These are phyloP conservation scores for Nibea coibor DNA, from an alignment of 2,113 vertebrate genomes.

Conservation along the genomic window DNA sequence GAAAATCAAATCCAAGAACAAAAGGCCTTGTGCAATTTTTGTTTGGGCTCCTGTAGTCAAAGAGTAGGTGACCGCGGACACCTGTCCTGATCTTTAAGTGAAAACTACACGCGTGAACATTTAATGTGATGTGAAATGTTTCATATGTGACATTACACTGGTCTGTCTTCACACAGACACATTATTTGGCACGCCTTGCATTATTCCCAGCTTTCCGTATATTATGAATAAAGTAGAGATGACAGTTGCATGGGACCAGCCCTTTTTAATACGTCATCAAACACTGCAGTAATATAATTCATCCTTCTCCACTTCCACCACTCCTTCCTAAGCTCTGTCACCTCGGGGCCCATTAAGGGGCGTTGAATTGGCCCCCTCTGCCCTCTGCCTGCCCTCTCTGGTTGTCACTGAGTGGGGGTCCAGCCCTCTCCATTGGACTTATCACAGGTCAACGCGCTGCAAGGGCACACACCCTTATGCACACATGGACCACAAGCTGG, in stretches of 20 bases:
- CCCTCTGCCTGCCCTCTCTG: conserved; percentile 90
- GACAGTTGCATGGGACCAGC: conserved; percentile 28
- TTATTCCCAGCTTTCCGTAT: not conserved
- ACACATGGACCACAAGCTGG: conserved; percentile 51
- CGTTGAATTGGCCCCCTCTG: conserved; percentile 80
- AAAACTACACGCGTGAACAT: not conserved
- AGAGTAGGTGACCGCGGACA: conserved; percentile 6
- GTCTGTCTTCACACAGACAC: conserved; percentile 84
- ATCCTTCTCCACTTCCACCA: conserved; percentile 4
- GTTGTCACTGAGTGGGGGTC: conserved; percentile 91
- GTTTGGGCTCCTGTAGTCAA: not conserved
- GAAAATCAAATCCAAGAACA: conserved; percentile 49
- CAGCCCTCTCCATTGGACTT: conserved; percentile 89
- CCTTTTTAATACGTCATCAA: conserved; percentile 20
- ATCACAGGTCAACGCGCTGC: conserved; percentile 91
- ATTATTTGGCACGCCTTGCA: not conserved
- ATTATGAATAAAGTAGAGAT: conserved; percentile 73
- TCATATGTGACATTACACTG: conserved; percentile 67
- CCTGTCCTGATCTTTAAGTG: not conserved
- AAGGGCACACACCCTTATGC: conserved; percentile 79
- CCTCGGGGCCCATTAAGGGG: conserved; percentile 47
- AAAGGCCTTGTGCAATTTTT: conserved; percentile 28
- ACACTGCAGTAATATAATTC: conserved; percentile 36
- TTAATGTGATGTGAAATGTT: not conserved
- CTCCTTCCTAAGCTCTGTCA: conserved; percentile 26